Conservation (phyloP, 2,113 vertebrate species). For the Podarcis muralis region DNA sequence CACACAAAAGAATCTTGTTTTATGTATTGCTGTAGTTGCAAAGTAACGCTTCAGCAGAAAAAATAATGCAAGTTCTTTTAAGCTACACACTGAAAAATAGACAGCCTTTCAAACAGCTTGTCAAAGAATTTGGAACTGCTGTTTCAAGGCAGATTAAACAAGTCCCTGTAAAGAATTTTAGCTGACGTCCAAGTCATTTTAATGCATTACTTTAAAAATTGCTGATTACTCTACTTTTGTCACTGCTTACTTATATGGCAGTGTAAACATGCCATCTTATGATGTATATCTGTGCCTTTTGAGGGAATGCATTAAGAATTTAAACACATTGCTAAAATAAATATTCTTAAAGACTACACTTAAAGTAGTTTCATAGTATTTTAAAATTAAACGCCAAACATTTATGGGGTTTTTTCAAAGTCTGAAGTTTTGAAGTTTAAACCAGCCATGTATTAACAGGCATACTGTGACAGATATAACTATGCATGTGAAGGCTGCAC, state of each 20-base stretch:
- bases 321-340: neutral
- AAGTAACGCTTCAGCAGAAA: neutral
- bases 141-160: conserved; percentile 21
- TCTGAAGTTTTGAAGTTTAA: neutral
- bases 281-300: neutral
- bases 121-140: neutral
- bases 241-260: neutral
- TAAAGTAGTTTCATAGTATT: neutral
- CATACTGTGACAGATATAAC: neutral
- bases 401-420: neutral
- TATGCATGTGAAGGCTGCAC: neutral
- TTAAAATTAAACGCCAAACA: neutral
- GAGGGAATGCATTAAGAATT: neutral
- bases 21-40: neutral
- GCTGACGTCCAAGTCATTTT: neutral
- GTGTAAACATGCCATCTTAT: neutral
- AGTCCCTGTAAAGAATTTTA: neutral
- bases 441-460: neutral
- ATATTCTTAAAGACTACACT: neutral
- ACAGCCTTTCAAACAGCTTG: conserved; percentile 12
- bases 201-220: conserved; percentile 2
- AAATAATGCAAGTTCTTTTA: neutral
- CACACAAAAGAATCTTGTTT: conserved; percentile 11
- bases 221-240: neutral
- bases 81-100: conserved; percentile 7